These are phyloP conservation scores for Bellardia bayeri DNA, from an alignment of 2,888 invertebrate species.

Conservation along the genomic window DNA sequence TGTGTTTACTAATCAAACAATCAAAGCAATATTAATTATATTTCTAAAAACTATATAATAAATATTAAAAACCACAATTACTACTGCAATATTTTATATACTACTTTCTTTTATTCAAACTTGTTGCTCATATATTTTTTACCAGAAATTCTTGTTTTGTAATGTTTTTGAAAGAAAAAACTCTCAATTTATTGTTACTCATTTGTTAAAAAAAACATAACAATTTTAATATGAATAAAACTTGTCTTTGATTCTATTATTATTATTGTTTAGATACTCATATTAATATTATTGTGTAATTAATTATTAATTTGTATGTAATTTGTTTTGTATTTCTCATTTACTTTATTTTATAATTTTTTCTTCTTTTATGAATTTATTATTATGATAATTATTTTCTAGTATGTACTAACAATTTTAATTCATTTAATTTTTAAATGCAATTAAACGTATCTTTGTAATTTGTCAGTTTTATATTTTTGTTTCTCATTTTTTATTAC, in stretches of 20 bases:
- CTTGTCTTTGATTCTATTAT: constrained; percentile 32
- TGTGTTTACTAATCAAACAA: constrained; percentile 54
- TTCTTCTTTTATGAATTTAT: neutral
- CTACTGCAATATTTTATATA: neutral
- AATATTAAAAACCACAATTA: neutral
- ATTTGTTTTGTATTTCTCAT: constrained; percentile 54
- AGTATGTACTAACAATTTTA: constrained; percentile 48
- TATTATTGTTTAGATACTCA: constrained; percentile 68
- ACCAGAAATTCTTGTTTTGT: constrained; percentile 16
- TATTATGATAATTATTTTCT: constrained; percentile 47
- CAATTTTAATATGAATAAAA: too few relatives aligned
- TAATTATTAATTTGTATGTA: constrained; percentile 69
- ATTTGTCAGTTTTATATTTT: constrained; percentile 51
- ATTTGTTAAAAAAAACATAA: too few relatives aligned
- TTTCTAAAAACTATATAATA: neutral
- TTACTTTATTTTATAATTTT: constrained; percentile 11
- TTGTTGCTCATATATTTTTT: constrained; percentile 9
- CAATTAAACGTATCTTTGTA: constrained; percentile 35
- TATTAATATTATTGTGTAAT: constrained; percentile 65
- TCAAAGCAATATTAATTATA: constrained; percentile 28
- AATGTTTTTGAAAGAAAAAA: constrained; percentile 19
- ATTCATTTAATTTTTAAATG: constrained; percentile 7
- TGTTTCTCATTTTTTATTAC: constrained; percentile 40
- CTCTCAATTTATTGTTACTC: constrained; percentile 47
- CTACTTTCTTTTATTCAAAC: neutral